Conservation (phyloP, 2,797 vertebrate species). For the Tympanoctomys barrerae region DNA sequence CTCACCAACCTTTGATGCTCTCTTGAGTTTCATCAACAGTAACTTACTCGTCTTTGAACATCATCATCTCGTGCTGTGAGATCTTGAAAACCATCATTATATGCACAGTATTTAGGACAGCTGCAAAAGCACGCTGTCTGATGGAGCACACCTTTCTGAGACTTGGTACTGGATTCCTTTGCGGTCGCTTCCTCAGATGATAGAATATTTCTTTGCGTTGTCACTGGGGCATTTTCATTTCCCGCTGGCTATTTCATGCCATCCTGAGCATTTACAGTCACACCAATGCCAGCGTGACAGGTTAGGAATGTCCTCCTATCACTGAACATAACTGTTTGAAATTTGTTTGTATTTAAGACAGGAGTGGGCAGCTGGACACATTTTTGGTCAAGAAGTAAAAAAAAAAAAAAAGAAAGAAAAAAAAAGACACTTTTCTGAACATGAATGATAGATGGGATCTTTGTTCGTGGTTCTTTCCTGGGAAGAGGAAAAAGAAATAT, state of each 20-base stretch:
- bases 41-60: conserved; percentile 6
- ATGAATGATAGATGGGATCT: conserved; percentile 77
- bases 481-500: background rate
- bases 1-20: background rate
- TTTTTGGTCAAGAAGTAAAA: conserved; percentile 64
- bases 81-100: conserved; percentile 42
- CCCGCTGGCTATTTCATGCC: conserved; percentile 51
- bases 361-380: background rate
- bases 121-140: background rate
- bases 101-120: background rate
- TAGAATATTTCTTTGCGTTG: conserved; percentile 2
- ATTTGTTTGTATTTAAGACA: conserved; percentile 19
- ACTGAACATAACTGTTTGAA: background rate
- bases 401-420: conserved; percentile 82
- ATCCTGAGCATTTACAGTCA: conserved; percentile 44
- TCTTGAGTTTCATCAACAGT: background rate
- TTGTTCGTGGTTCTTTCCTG: conserved; percentile 78
- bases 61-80: background rate
- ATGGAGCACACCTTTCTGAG: background rate
- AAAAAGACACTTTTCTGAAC: conserved; percentile 82
- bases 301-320: conserved; percentile 6
- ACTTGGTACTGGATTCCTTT: background rate
- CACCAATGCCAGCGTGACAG: background rate
- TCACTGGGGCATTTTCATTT: conserved; percentile 51
- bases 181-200: background rate